These are phyloP conservation scores for Chelmon rostratus DNA, from an alignment of 2,797 vertebrate species.

Conservation along the genomic window DNA sequence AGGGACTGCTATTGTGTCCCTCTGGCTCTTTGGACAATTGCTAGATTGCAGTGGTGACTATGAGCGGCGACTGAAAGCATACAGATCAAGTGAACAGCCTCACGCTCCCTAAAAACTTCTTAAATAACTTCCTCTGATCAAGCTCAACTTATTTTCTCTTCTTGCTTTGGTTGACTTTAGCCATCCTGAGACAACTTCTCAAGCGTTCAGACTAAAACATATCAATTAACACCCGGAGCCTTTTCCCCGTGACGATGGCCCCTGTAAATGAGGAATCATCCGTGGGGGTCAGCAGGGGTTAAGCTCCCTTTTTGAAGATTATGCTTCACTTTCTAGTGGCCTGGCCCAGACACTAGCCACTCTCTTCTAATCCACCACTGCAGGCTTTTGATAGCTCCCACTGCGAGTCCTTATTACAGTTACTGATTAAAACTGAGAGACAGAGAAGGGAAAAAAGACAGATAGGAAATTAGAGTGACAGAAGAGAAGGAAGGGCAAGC, in stretches of 20 bases:
- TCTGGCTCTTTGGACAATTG: conserved; percentile 48
- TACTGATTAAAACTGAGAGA: conserved; percentile 64
- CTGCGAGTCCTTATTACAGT: conserved; percentile 58
- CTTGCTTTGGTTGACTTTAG: conserved; percentile 44
- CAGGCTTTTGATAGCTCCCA: conserved; percentile 74
- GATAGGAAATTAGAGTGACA: conserved; percentile 59
- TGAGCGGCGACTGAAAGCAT: not conserved
- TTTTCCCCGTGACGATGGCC: conserved; percentile 40
- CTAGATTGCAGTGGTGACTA: conserved; percentile 25
- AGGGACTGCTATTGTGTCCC: conserved; percentile 56
- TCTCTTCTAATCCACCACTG: conserved; percentile 76
- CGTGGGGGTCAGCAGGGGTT: conserved; percentile 63
- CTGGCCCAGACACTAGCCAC: conserved; percentile 66
- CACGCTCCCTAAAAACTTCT: conserved; percentile 35
- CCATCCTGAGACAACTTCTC: conserved; percentile 56
- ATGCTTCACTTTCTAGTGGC: conserved; percentile 68
- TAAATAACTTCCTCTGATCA: conserved; percentile 41
- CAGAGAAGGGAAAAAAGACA: conserved; percentile 28
- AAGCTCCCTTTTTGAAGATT: conserved; percentile 80
- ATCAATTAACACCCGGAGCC: conserved; percentile 65
- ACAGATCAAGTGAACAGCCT: conserved; percentile 30
- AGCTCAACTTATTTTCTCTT: conserved; percentile 38
- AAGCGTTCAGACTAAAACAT: conserved; percentile 57
- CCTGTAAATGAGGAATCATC: conserved; percentile 61
- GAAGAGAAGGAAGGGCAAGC: conserved; percentile 46